Evolutionary conservation across 1,140 invertebrate species (phyloP), one percentile per base, ranked within the genome.

Genomic region (Microplitis mediator): DNA sequence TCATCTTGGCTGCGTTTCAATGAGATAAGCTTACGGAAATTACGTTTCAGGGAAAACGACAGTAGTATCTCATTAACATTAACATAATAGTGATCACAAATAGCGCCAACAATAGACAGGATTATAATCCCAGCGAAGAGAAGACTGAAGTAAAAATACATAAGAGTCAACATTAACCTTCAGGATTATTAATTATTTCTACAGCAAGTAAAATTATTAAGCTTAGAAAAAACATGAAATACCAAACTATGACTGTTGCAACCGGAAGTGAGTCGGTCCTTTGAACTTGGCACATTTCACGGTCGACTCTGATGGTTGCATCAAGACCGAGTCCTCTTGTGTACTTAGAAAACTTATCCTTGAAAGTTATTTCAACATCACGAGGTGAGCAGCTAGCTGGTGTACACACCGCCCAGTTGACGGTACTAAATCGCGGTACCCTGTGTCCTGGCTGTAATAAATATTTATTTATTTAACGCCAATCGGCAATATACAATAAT

Each of bases 31-130:
- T 88, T 88, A 39, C 82, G 81, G 0, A 88, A 78, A 74, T 93
- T 93, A 68, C 88, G 88, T 72, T 89, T 88, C 65, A 92, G 76
- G 2, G 91, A 93, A 84, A 93, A 93, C 9, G 91, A 90, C 14
- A 90, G 85, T 0, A 93, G 63, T 31, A 89, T 79, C 65, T 89
- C 82, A 58, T 63, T 82, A 0, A 75, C 68, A 16, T 84, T 75
- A 54, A 83, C 61, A 1, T 78, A 66, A 58, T 77, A 80, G 51
- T 86, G 85, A 67, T 88, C 86, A 45, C 77, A 85, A 3, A 81
- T 51, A 0, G 81, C 82, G 3, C 82, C 80, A 34, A 85, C 60
- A 9, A 86, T 64, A 1, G 83, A 81, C 52, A 87, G 69, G 4
- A 73, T 60, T 35, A 81, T 62, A 9, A 84, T 69, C 1, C 76